These are phyloP conservation scores for Bufo gargarizans DNA, from an alignment of 2,113 vertebrate genomes.

Conservation along the genomic window DNA sequence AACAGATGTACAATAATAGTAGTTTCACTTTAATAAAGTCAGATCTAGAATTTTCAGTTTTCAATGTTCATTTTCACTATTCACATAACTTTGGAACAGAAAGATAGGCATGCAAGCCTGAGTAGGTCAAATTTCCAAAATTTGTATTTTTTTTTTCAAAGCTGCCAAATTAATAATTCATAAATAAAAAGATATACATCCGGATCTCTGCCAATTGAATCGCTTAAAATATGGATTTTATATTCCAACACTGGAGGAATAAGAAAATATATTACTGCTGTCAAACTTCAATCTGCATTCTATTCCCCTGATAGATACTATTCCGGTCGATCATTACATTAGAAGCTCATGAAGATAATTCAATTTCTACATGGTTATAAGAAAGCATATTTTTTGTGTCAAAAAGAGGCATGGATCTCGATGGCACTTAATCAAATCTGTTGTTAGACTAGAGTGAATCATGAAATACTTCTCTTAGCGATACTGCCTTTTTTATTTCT, in stretches of 20 bases:
- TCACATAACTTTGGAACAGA: too few species aligned
- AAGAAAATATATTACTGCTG: constrained; percentile 41
- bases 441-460: constrained; percentile 44
- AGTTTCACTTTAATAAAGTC: neutral
- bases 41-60: too few species aligned
- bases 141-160: neutral
- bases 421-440: constrained; percentile 42
- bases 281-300: constrained; percentile 45
- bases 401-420: constrained; percentile 22
- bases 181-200: neutral
- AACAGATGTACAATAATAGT: neutral
- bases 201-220: neutral
- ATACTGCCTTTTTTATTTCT: constrained; percentile 6
- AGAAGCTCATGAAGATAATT: constrained; percentile 44
- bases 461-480: constrained; percentile 24
- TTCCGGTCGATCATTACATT: constrained; percentile 44
- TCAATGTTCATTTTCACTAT: too few species aligned
- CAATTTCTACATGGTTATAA: constrained; percentile 43
- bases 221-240: constrained; percentile 28
- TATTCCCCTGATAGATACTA: constrained; percentile 35
- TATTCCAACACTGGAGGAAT: neutral
- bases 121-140: neutral
- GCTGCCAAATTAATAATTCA: neutral
- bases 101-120: too few species aligned
- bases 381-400: constrained; percentile 45